Evolutionary conservation across 1,140 invertebrate species (phyloP).

Genomic region (Cotesia chilonis): DNA sequence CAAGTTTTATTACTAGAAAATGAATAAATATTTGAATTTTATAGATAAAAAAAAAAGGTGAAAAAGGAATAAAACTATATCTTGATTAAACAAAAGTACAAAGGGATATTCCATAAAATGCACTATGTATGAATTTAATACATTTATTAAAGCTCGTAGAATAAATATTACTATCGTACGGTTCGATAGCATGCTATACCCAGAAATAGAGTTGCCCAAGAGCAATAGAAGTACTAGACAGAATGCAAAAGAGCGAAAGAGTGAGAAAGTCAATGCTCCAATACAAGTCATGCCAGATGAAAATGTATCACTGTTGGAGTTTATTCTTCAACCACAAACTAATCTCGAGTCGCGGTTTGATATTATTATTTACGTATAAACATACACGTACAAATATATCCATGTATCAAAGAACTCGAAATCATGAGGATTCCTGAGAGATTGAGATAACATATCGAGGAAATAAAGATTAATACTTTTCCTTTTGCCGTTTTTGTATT

Average conservation of each 20-base stretch:
- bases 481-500: not conserved
- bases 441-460: conserved; percentile 50
- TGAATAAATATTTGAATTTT: no score
- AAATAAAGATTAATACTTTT: conserved; percentile 50
- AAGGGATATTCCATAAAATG: not conserved
- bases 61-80: not conserved
- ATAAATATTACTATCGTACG: conserved; percentile 2
- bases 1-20: no score
- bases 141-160: not conserved
- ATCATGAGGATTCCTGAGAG: conserved; percentile 41
- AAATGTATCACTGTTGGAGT: conserved; percentile 36
- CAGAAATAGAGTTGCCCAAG: not conserved
- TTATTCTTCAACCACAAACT: conserved; percentile 46
- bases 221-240: not conserved
- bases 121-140: not conserved
- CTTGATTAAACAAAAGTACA: not conserved
- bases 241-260: not conserved
- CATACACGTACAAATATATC: no score
- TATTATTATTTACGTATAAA: conserved; percentile 18
- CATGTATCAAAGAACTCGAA: conserved; percentile 21
- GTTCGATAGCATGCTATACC: conserved; percentile 1
- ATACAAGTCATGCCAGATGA: conserved; percentile 29
- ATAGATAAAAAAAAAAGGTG: no score
- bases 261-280: conserved; percentile 6
- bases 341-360: conserved; percentile 44